These are phyloP conservation scores for Bombus soroeensis DNA, from an alignment of 1,140 invertebrate species.

Conservation along the genomic window DNA sequence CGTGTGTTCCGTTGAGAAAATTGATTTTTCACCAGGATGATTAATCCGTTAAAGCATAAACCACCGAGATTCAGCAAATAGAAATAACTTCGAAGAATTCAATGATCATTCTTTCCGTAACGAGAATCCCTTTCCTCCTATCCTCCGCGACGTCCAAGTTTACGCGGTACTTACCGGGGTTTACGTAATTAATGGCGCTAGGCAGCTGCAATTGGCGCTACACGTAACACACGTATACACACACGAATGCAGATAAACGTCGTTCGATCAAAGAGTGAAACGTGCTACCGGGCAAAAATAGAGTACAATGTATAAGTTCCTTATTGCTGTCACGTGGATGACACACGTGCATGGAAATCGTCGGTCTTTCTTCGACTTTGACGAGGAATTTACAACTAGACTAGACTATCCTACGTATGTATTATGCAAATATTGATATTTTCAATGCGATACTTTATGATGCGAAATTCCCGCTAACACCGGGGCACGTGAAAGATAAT, in stretches of 20 bases:
- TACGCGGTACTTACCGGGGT: constrained; percentile 22
- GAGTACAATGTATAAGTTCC: not conserved
- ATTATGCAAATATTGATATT: constrained; percentile 28
- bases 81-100: constrained; percentile 35
- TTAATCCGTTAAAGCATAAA: constrained; percentile 27
- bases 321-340: not conserved
- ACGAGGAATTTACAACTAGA: constrained; percentile 12
- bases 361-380: not conserved
- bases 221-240: not conserved
- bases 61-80: not conserved
- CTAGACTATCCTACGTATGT: not conserved
- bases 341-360: not conserved
- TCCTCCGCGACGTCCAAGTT: not conserved
- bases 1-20: constrained; percentile 16
- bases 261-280: constrained; percentile 20
- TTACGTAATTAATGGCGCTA: constrained; percentile 59
- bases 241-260: not conserved
- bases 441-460: not conserved
- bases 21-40: constrained; percentile 25
- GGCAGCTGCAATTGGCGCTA: constrained; percentile 46
- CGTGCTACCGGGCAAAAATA: not conserved
- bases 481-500: not conserved
- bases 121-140: constrained; percentile 1
- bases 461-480: not conserved
- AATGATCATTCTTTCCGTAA: constrained; percentile 24